Conservation (phyloP, 2,113 vertebrate species). For the Enhydra lutris region DNA sequence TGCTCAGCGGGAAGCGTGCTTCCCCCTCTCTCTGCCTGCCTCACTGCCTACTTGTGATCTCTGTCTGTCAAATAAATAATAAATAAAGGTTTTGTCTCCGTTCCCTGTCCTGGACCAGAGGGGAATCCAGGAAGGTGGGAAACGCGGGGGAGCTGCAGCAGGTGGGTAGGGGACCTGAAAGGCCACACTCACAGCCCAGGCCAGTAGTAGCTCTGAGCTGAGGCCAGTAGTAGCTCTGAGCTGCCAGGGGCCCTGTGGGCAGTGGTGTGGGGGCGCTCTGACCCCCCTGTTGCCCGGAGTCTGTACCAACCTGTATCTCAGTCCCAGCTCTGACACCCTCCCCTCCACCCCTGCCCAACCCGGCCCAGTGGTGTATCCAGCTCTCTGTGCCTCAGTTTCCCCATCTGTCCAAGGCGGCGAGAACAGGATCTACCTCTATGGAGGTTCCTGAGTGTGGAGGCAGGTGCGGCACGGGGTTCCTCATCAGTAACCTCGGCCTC, state of each 20-base stretch:
- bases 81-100: background rate
- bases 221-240: background rate
- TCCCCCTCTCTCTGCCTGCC: too few species aligned
- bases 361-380: background rate
- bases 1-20: too few species aligned
- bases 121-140: accelerated
- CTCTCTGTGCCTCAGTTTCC: background rate
- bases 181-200: background rate
- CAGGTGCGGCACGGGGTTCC: background rate
- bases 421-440: too few species aligned
- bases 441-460: background rate
- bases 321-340: background rate
- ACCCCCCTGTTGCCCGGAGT: too few species aligned
- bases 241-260: background rate
- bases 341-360: background rate
- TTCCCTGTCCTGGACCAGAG: background rate
- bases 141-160: accelerated
- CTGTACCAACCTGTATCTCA: background rate
- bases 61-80: too few species aligned
- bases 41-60: too few species aligned
- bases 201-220: background rate
- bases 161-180: accelerated
- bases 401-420: background rate
- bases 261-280: background rate
- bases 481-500: accelerated